A percentile compares a stretch with the other conserved stretches of the same genome.
Evolutionary conservation across 1,140 invertebrate species (phyloP).

Genomic region (Drosophila elegans): DNA sequence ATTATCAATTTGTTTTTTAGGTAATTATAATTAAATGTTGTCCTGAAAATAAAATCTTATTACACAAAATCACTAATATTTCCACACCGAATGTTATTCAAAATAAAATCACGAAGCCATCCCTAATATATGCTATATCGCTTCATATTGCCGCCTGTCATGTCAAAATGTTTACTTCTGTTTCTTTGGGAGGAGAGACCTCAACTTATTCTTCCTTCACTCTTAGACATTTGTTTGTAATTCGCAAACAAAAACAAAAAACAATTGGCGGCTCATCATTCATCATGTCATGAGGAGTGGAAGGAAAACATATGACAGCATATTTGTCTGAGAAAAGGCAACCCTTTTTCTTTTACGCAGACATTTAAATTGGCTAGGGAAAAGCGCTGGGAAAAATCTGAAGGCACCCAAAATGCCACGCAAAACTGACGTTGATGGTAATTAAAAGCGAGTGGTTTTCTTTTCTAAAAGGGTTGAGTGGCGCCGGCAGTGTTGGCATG

Average conservation of each 20-base stretch:
- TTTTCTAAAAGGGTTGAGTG: slow-evolving; percentile 10
- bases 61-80: background rate
- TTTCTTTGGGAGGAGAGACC: slow-evolving; percentile 2
- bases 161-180: slow-evolving; percentile 61
- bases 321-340: slow-evolving; percentile 56
- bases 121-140: slow-evolving; percentile 14
- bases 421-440: slow-evolving; percentile 72
- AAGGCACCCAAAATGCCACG: slow-evolving; percentile 41
- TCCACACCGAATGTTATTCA: background rate
- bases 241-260: slow-evolving; percentile 63
- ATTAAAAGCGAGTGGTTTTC: slow-evolving; percentile 64
- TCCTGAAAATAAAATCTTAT: background rate
- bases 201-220: slow-evolving; percentile 43
- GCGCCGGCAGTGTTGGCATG: slow-evolving; percentile 28
- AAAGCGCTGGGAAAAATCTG: slow-evolving; percentile 40
- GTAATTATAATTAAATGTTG: too few relatives aligned
- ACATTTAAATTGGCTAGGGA: slow-evolving; percentile 64
- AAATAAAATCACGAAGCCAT: background rate
- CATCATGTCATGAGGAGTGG: slow-evolving; percentile 47
- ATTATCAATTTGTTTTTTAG: too few relatives aligned
- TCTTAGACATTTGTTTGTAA: slow-evolving; percentile 68
- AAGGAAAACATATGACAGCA: slow-evolving; percentile 70
- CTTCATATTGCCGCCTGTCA: slow-evolving; percentile 41
- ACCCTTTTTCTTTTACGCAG: slow-evolving; percentile 4
- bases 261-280: slow-evolving; percentile 74